Evolutionary conservation across 2,888 invertebrate species (phyloP).

Genomic region (Notodonta ziczac): DNA sequence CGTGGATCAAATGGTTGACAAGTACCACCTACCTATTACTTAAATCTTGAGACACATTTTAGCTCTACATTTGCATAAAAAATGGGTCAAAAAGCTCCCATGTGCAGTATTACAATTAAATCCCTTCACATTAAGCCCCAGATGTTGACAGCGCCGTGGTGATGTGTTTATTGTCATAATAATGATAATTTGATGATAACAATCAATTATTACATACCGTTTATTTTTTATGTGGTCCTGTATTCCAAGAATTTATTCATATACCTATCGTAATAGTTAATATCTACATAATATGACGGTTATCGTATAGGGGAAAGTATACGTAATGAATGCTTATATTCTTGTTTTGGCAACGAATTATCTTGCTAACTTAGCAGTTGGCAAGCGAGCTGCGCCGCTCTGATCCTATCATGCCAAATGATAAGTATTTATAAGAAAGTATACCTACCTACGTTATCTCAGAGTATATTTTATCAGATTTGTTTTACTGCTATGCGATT

Average conservation of each 20-base stretch:
- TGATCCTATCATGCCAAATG: constrained; percentile 15
- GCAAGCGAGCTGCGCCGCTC: constrained; percentile 17
- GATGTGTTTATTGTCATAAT: background rate
- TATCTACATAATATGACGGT: constrained; percentile 4
- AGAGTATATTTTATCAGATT: background rate
- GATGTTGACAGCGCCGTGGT: background rate
- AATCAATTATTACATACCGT: background rate
- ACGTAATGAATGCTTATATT: constrained; percentile 6
- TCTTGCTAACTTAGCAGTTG: constrained; percentile 25
- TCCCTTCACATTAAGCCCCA: background rate
- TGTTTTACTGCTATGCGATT: background rate
- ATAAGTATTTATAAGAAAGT: constrained; percentile 13
- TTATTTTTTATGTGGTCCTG: background rate
- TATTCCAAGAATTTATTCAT: background rate
- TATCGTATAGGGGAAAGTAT: background rate
- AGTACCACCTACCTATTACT: background rate
- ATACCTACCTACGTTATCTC: constrained; percentile 5
- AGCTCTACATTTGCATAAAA: background rate
- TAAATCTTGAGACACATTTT: background rate
- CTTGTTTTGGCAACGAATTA: constrained; percentile 22
- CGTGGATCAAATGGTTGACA: background rate
- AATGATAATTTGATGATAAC: background rate
- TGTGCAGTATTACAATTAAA: background rate
- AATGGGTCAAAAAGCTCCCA: background rate
- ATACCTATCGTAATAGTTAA: background rate